Percentiles rank a stretch among this genome's conserved stretches.
Conservation (phyloP, 2,113 vertebrate species). For the Myotis yumanensis region DNA sequence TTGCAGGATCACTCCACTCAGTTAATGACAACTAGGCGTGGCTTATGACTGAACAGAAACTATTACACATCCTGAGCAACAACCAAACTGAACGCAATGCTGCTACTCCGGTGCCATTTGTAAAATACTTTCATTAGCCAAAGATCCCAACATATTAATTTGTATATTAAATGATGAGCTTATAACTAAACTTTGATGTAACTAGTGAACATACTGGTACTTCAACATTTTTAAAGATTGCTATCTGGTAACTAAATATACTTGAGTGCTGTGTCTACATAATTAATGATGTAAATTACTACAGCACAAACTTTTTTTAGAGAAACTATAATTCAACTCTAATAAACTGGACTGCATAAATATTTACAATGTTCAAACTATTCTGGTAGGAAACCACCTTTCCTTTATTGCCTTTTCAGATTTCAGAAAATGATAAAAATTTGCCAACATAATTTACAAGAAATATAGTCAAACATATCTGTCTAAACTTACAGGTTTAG, state of each 20-base stretch:
- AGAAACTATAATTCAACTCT: conserved; percentile 66
- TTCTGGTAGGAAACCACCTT: neutral
- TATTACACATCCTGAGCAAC: conserved; percentile 68
- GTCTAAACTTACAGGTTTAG: neutral
- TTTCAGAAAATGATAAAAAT: neutral
- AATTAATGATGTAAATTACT: conserved; percentile 72
- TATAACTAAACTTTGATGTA: conserved; percentile 70
- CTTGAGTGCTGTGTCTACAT: conserved; percentile 46
- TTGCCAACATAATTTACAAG: conserved; percentile 46
- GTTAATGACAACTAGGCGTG: conserved; percentile 46
- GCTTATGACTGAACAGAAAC: conserved; percentile 63
- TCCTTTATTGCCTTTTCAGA: conserved; percentile 30
- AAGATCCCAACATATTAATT: conserved; percentile 65
- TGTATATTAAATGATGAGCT: conserved; percentile 63
- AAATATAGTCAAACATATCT: neutral
- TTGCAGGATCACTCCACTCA: neutral
- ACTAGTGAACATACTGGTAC: conserved; percentile 56
- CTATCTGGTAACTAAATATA: conserved; percentile 63
- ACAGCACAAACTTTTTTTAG: conserved; percentile 53
- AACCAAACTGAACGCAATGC: neutral
- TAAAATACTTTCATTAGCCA: conserved; percentile 71
- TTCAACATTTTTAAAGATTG: conserved; percentile 67
- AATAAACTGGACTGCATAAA: conserved; percentile 51
- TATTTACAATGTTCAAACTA: conserved; percentile 54
- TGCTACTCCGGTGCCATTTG: conserved; percentile 1